Percentiles rank a stretch among this genome's conserved stretches.
Evolutionary conservation across 1,140 invertebrate species (phyloP).

Genomic region (Papilio polyxenes): DNA sequence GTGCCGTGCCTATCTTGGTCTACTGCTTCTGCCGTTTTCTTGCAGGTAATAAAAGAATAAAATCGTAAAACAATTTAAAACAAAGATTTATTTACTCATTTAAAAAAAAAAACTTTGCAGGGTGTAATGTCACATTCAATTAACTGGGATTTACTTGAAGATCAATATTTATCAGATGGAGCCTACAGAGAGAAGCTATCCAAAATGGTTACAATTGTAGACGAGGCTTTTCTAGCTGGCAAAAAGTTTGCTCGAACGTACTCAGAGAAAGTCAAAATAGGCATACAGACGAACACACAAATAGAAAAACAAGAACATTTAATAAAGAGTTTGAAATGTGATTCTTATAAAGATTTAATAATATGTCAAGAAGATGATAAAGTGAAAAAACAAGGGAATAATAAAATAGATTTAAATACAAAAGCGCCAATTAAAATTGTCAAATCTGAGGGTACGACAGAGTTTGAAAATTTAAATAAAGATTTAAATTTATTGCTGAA

Average conservation of each 20-base stretch:
- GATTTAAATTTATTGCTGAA: conserved; percentile 62
- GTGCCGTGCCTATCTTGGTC: conserved; percentile 98
- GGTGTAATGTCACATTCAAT: conserved; percentile 97
- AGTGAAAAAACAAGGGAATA: conserved; percentile 45
- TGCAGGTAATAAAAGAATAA: conserved; percentile 84
- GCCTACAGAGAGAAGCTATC: conserved; percentile 90
- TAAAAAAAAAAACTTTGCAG: conserved; percentile 71
- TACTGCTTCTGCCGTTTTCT: conserved; percentile 97
- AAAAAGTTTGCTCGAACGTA: conserved; percentile 90
- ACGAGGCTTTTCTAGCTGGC: conserved; percentile 89
- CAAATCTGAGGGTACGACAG: conserved; percentile 43
- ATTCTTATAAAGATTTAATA: conserved; percentile 56
- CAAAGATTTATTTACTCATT: not conserved
- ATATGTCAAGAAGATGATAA: conserved; percentile 61
- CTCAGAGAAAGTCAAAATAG: conserved; percentile 66
- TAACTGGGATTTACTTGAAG: conserved; percentile 94
- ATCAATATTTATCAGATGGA: conserved; percentile 93
- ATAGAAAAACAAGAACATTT: conserved; percentile 39
- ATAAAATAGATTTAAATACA: conserved; percentile 50
- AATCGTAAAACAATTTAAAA: not conserved
- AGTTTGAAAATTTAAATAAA: conserved; percentile 55
- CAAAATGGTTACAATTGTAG: conserved; percentile 88
- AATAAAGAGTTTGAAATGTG: conserved; percentile 44
- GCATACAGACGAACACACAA: conserved; percentile 37
- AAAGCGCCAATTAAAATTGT: conserved; percentile 49